Evolutionary conservation across 2,888 invertebrate genomes (phyloP).

Genomic region (Octonoba sinensis): DNA sequence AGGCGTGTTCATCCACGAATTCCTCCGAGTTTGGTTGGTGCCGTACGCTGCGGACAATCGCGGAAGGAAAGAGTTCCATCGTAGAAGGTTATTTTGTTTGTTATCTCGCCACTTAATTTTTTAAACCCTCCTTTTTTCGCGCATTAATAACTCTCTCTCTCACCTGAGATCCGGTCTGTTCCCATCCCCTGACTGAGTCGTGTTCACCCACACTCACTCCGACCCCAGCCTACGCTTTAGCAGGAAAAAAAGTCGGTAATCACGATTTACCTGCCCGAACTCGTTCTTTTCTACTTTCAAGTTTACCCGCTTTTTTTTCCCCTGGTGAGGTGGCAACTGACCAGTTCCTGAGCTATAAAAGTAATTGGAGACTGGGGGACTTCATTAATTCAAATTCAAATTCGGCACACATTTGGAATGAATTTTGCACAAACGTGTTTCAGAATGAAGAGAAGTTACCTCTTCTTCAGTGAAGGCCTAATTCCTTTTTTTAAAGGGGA

Average conservation of each 20-base stretch:
- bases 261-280: slow-evolving; percentile 33
- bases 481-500: no score
- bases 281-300: slow-evolving; percentile 1
- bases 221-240: slow-evolving; percentile 43
- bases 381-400: no score
- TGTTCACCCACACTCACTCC: slow-evolving; percentile 56
- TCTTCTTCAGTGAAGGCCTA: no score
- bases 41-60: not conserved
- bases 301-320: no score
- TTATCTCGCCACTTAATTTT: slow-evolving; percentile 6
- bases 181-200: slow-evolving; percentile 33
- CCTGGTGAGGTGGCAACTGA: no score
- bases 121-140: slow-evolving; percentile 3
- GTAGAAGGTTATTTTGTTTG: slow-evolving; percentile 21
- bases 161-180: slow-evolving; percentile 45
- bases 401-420: no score
- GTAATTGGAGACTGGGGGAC: no score
- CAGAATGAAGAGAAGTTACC: no score
- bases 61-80: slow-evolving; percentile 38
- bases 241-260: slow-evolving; percentile 14
- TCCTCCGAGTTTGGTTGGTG: slow-evolving; percentile 2
- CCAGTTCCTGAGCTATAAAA: no score
- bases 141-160: slow-evolving; percentile 58
- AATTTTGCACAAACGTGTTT: no score
- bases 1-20: slow-evolving; percentile 52